phyloP scores from a whole-genome alignment of 1,140 invertebrate genomes.

The Drosophila kanapiae region DNA sequence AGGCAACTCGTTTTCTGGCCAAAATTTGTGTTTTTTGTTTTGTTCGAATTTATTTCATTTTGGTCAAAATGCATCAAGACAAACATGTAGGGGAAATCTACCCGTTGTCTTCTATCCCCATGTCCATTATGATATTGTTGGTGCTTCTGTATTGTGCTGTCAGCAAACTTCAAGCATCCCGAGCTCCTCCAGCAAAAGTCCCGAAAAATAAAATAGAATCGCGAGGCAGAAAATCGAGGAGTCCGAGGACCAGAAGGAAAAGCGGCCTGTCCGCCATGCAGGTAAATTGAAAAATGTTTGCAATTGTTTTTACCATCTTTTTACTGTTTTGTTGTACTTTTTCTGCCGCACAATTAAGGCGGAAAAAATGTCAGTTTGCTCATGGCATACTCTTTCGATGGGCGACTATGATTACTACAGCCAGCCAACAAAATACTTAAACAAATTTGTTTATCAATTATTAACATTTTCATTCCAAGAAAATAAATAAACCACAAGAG shows the following conservation, averaged over 20 bases:
- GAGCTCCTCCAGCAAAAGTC: too few relatives aligned
- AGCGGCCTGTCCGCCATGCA: constrained; percentile 28
- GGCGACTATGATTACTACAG: background rate
- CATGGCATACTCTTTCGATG: background rate
- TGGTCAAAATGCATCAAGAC: constrained; percentile 24
- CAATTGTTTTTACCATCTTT: constrained; percentile 55
- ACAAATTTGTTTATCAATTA: too few relatives aligned
- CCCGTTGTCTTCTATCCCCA: constrained; percentile 1
- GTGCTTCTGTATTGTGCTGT: constrained; percentile 10
- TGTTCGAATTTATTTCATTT: constrained; percentile 12
- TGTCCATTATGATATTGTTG: constrained; percentile 10
- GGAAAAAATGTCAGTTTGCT: background rate
- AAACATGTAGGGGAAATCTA: background rate
- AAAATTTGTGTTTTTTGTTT: constrained; percentile 25
- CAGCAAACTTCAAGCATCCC: background rate
- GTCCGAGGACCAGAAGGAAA: background rate
- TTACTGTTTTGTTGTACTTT: constrained; percentile 8
- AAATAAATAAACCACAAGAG: too few relatives aligned
- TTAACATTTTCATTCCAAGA: too few relatives aligned
- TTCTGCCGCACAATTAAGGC: constrained; percentile 28
- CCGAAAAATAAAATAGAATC: constrained; percentile 13
- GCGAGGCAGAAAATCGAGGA: background rate
- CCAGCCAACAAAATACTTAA: too few relatives aligned
- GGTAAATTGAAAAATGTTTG: constrained; percentile 80
- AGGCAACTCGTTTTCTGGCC: constrained; percentile 22